These are phyloP conservation scores for Zonitis immaculata DNA, from an alignment of 2,888 invertebrate species.

Conservation along the genomic window DNA sequence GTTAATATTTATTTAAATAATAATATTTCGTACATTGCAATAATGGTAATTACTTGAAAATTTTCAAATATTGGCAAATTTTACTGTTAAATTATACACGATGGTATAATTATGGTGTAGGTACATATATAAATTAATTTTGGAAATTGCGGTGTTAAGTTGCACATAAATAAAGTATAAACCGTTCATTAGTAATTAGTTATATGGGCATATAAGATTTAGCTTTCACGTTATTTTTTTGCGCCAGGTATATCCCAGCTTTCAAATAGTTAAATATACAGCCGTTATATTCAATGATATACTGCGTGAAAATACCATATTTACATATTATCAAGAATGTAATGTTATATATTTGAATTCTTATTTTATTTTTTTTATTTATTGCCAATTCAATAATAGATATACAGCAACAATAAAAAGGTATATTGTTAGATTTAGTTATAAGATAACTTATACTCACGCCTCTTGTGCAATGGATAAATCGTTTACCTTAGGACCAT, in stretches of 20 bases:
- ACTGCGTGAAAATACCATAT: constrained; percentile 6
- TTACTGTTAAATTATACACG: background rate
- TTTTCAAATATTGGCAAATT: background rate
- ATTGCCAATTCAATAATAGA: background rate
- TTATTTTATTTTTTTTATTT: background rate
- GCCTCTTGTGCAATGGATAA: constrained; percentile 59
- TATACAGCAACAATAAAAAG: background rate
- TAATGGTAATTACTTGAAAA: no score
- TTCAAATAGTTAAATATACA: constrained; percentile 7
- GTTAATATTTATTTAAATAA: no score
- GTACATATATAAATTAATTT: constrained; percentile 6
- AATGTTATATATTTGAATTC: background rate
- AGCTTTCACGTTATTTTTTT: constrained; percentile 30
- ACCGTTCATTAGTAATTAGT: constrained; percentile 17
- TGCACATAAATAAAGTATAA: constrained; percentile 3
- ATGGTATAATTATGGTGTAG: background rate
- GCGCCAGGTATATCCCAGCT: constrained; percentile 7
- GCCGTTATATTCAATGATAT: constrained; percentile 9
- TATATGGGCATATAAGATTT: constrained; percentile 20
- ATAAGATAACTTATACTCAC: constrained; percentile 52
- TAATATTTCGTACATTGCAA: no score
- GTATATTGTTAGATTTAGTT: background rate
- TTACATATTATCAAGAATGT: constrained; percentile 5
- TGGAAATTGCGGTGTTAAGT: constrained; percentile 3
- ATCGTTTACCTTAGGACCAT: constrained; percentile 46